A percentile compares a stretch with the other conserved stretches of the same genome.
Evolutionary conservation across 2,888 invertebrate genomes (phyloP).

Genomic region (Yponomeuta malinellus): DNA sequence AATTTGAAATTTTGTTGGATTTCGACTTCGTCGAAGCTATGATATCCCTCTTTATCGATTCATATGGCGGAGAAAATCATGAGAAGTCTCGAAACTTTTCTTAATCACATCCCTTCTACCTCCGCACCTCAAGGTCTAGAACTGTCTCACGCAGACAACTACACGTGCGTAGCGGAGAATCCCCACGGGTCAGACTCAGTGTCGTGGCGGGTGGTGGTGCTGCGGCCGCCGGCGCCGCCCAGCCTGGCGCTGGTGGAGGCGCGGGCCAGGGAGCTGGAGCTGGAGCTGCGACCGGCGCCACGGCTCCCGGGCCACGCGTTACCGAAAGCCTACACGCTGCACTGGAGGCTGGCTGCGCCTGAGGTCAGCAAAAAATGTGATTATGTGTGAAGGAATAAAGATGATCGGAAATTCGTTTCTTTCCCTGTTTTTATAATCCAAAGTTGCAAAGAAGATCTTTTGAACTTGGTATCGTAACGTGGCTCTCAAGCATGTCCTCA

Average conservation of each 20-base stretch:
- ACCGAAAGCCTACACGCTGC: conserved; percentile 78
- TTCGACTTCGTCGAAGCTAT: too few species aligned
- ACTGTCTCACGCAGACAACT: conserved; percentile 84
- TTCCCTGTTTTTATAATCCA: too few species aligned
- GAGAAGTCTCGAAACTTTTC: background rate
- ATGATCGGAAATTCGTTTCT: too few species aligned
- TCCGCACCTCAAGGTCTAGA: conserved; percentile 73
- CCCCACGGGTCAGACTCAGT: conserved; percentile 89
- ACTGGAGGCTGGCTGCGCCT: conserved; percentile 81
- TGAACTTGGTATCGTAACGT: too few species aligned
- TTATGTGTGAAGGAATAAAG: background rate
- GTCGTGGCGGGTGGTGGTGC: conserved; percentile 84
- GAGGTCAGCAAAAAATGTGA: conserved; percentile 74
- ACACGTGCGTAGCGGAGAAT: conserved; percentile 87
- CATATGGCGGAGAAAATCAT: too few species aligned
- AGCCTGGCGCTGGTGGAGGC: conserved; percentile 76
- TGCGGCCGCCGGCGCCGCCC: conserved; percentile 83
- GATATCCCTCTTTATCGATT: too few species aligned
- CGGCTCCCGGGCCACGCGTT: conserved; percentile 60
- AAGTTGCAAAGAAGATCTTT: too few species aligned
- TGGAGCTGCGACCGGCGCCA: conserved; percentile 55
- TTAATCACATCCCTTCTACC: background rate
- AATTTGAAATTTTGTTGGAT: too few species aligned
- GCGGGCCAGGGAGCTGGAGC: conserved; percentile 56
- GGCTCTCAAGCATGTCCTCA: too few species aligned